Conservation (phyloP, 2,888 invertebrate species). For the Drosophila peninsularis region DNA sequence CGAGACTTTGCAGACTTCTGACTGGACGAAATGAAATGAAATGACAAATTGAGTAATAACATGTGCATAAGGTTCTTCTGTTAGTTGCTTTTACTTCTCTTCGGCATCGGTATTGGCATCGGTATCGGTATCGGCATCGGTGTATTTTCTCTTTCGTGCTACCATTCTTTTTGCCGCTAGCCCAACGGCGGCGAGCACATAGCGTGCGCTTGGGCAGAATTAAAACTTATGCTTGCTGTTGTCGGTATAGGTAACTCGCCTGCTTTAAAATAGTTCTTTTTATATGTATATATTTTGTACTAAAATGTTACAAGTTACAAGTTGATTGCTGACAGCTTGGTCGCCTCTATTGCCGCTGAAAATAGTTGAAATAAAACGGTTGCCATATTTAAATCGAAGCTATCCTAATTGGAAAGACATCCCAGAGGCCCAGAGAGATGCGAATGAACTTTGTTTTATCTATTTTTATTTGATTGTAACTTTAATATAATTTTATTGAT, state of each 20-base stretch:
- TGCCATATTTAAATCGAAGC: neutral
- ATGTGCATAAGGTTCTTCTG: neutral
- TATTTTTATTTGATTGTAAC: too few relatives aligned
- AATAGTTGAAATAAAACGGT: neutral
- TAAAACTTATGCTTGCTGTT: neutral
- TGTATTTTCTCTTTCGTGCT: constrained; percentile 14
- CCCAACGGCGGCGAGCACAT: neutral
- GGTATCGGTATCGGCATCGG: neutral
- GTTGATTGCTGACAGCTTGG: constrained; percentile 13
- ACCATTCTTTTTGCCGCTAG: constrained; percentile 66
- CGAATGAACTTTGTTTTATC: too few relatives aligned
- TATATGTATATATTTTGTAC: neutral
- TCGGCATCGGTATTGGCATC: too few relatives aligned
- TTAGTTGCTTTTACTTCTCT: neutral
- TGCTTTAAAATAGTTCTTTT: neutral
- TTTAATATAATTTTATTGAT: too few relatives aligned
- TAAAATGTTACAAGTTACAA: too few relatives aligned
- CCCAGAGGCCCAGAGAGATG: too few relatives aligned
- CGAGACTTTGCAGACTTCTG: constrained; percentile 32
- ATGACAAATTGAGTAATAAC: neutral
- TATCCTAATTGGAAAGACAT: too few relatives aligned
- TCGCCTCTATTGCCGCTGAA: neutral
- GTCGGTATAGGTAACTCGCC: constrained; percentile 22
- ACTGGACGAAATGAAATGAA: constrained; percentile 7
- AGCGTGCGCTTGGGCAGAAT: neutral